Conservation (phyloP, 2,113 vertebrate genomes). For the Nipponia nippon region DNA sequence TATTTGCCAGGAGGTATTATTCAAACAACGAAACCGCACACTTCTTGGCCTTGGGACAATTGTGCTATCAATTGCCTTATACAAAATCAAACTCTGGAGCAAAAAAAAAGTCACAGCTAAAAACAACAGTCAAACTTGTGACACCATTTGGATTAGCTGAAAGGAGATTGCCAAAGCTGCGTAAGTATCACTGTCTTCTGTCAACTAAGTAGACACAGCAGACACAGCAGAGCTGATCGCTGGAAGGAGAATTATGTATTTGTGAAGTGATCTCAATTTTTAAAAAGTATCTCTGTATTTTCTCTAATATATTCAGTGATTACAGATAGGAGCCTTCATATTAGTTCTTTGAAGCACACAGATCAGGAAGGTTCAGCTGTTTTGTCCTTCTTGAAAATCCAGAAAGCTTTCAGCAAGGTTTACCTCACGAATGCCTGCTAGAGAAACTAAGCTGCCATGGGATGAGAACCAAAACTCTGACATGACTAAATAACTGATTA, state of each 20-base stretch:
- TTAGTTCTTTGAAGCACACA: not conserved
- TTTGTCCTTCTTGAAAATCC: not conserved
- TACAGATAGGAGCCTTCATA: not conserved
- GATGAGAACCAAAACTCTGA: conserved; percentile 25
- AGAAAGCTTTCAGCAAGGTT: conserved; percentile 1
- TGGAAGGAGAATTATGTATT: not conserved
- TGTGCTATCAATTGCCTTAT: not conserved
- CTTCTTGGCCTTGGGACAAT: not conserved
- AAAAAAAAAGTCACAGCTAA: not conserved
- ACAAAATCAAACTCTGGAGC: not conserved
- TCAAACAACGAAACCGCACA: not conserved
- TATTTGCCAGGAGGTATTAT: not conserved
- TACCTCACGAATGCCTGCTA: not conserved
- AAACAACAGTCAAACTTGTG: not conserved
- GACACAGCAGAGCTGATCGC: not conserved
- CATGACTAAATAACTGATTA: not conserved
- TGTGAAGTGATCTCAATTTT: not conserved
- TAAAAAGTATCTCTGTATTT: not conserved
- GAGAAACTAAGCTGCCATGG: not conserved
- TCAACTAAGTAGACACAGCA: not conserved
- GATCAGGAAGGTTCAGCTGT: not conserved
- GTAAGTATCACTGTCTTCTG: not conserved
- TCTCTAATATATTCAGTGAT: not conserved
- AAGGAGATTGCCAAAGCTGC: not conserved
- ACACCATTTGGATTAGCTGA: not conserved